Evolutionary conservation across 2,888 invertebrate species (phyloP), one percentile per base, ranked within the genome.

Genomic region (Apamea crenata): DNA sequence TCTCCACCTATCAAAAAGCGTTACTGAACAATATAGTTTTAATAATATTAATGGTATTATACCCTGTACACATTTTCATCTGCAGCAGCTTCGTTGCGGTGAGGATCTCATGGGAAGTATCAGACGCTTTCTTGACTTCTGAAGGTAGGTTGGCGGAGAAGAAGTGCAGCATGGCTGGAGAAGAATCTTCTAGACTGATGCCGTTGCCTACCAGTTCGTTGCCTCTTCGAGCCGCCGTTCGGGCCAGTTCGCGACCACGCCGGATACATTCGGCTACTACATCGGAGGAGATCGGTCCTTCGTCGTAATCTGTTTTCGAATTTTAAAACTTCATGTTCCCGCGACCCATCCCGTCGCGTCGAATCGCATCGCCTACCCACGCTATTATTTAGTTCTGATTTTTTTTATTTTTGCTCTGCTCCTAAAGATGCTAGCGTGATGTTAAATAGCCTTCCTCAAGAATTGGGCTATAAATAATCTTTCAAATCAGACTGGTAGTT

Each of bases 221-320:
- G 7, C 93, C 95, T 16, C 95, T 93, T 70, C 92, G 90, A n/a
- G 81, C 92, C 1, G 95, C 93, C 1, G 94, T 94, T 72, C 93
- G 91, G 70, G 95, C 91, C 3, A 96, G 89, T 74, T 96, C 96
- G 7, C 95, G 93, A 0, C 96, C 96, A 32, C 94, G 92, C 80
- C 93, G 92, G 12, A 95, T 89, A 66, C 95, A 95, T 79, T 97
- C 96, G 12, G 93, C 89, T 14, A 96, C 97, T 97, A 98, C 91
- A 94, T 97, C 90, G 96, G 97, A 87, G 94, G 97, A 90, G 94
- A 97, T 90, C 89, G 96, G 91, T 96, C 94, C 94, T 95, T 97
- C 91, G 95, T 97, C 92, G 97, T 96, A 91, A 95, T 85, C 75
- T 80, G 79, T 71, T n/a, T 80, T 67, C 29, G 63, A 77, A 70